Percentiles rank a stretch among this genome's conserved stretches.
These are phyloP conservation scores for Pollenia angustigena DNA, from an alignment of 2,888 invertebrate species.

Conservation along the genomic window DNA sequence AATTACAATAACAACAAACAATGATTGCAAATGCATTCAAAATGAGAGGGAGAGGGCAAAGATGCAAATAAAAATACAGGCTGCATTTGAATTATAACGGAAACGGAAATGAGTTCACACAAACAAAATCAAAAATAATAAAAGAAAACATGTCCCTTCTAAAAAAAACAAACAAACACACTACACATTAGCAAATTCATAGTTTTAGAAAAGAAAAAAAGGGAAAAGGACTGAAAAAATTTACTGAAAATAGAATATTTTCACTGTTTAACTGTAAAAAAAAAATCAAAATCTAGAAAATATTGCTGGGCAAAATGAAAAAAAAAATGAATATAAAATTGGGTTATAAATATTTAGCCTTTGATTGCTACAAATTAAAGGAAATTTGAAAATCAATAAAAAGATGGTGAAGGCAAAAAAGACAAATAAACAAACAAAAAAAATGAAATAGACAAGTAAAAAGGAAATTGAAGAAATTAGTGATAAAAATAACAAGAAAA, in stretches of 20 bases:
- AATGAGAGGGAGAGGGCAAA: not conserved
- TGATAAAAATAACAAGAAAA: slow-evolving; percentile 67
- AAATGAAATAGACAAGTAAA: slow-evolving; percentile 56
- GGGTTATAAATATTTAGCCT: slow-evolving; percentile 73
- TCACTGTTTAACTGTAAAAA: slow-evolving; percentile 18
- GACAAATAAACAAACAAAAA: slow-evolving; percentile 40
- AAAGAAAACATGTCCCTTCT: slow-evolving; percentile 31
- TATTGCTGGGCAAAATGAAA: slow-evolving; percentile 6
- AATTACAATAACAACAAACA: slow-evolving; percentile 34
- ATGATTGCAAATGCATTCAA: slow-evolving; percentile 39
- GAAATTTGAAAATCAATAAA: slow-evolving; percentile 73
- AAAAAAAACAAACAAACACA: not conserved
- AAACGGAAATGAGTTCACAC: slow-evolving; percentile 73
- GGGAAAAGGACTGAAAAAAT: not conserved
- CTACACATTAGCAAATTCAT: slow-evolving; percentile 13
- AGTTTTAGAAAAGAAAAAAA: slow-evolving; percentile 1
- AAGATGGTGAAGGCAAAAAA: slow-evolving; percentile 37
- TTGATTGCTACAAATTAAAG: slow-evolving; percentile 74
- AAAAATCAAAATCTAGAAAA: slow-evolving; percentile 55
- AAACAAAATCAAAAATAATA: slow-evolving; percentile 70
- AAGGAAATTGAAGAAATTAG: slow-evolving; percentile 71
- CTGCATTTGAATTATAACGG: slow-evolving; percentile 72
- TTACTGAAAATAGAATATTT: slow-evolving; percentile 32
- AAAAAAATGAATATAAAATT: slow-evolving; percentile 53
- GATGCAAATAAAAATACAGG: slow-evolving; percentile 67